phyloP scores from a whole-genome alignment of 2,113 vertebrate species.

The Leptodactylus fuscus region DNA sequence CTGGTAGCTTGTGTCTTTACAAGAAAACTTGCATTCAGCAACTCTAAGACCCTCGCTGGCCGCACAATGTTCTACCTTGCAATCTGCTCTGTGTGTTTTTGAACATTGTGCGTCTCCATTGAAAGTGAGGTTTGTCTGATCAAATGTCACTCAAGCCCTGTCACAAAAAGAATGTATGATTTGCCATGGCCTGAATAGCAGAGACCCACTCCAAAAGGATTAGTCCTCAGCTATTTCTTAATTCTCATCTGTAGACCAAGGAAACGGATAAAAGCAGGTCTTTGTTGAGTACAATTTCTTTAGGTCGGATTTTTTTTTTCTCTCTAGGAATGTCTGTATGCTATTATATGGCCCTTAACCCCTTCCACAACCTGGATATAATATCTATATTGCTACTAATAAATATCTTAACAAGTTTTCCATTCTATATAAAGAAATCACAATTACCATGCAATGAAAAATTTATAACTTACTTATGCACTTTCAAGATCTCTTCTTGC shows the following conservation, averaged over 20 bases:
- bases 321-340: conserved; percentile 53
- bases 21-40: conserved; percentile 33
- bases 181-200: conserved; percentile 49
- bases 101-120: conserved; percentile 50
- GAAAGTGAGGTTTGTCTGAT: conserved; percentile 53
- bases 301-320: conserved; percentile 40
- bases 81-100: conserved; percentile 53
- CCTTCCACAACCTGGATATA: conserved; percentile 2
- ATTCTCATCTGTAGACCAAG: conserved; percentile 47
- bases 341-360: conserved; percentile 49
- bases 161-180: conserved; percentile 56
- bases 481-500: too few species aligned
- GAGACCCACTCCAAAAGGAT: conserved; percentile 49
- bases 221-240: conserved; percentile 55
- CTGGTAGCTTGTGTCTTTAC: conserved; percentile 35
- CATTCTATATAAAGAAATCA: too few species aligned
- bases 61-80: conserved; percentile 45
- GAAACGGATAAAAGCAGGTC: conserved; percentile 50
- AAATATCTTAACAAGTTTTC: background rate
- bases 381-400: background rate
- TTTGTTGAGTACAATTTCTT: conserved; percentile 62
- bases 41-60: conserved; percentile 11
- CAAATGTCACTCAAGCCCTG: conserved; percentile 59
- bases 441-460: too few species aligned
- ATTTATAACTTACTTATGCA: too few species aligned